A percentile compares a stretch with the other conserved stretches of the same genome.
These are phyloP conservation scores for Poecile atricapillus DNA, from an alignment of 2,113 vertebrate species.

Conservation along the genomic window DNA sequence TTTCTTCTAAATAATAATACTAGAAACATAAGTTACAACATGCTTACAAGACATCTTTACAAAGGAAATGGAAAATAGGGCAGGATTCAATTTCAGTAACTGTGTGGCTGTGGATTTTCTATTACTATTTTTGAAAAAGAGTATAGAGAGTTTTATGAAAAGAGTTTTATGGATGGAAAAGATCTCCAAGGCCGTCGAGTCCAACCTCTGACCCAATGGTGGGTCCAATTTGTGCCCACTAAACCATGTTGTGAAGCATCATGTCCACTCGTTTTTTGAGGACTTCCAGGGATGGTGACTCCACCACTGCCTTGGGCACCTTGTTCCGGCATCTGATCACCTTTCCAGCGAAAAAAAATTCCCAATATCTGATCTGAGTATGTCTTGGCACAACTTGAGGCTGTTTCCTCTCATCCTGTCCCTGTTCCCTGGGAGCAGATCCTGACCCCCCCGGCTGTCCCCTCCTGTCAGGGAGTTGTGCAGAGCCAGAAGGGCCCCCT, in stretches of 20 bases:
- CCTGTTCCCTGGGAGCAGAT: background rate
- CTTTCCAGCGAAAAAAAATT: background rate
- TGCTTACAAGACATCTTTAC: background rate
- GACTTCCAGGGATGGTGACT: background rate
- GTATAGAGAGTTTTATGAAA: background rate
- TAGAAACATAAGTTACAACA: background rate
- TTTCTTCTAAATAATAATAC: background rate
- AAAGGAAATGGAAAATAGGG: background rate
- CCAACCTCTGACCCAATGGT: background rate
- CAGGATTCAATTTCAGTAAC: background rate
- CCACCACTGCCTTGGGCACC: background rate
- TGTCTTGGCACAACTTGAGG: background rate
- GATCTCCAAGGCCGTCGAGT: background rate
- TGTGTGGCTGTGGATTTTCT: background rate
- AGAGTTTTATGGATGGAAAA: background rate
- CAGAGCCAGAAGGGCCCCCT: background rate
- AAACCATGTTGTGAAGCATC: background rate
- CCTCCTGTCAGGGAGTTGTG: background rate
- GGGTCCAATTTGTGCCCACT: too few species aligned
- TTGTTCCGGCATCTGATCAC: background rate
- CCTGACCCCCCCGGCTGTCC: fast-evolving
- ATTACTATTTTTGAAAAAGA: background rate
- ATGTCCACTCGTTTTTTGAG: fast-evolving
- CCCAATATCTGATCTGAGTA: background rate
- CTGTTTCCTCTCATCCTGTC: background rate